A percentile compares a stretch with the other conserved stretches of the same genome.
Evolutionary conservation across 2,888 invertebrate species (phyloP).

Genomic region (Nasonovia ribisnigri): DNA sequence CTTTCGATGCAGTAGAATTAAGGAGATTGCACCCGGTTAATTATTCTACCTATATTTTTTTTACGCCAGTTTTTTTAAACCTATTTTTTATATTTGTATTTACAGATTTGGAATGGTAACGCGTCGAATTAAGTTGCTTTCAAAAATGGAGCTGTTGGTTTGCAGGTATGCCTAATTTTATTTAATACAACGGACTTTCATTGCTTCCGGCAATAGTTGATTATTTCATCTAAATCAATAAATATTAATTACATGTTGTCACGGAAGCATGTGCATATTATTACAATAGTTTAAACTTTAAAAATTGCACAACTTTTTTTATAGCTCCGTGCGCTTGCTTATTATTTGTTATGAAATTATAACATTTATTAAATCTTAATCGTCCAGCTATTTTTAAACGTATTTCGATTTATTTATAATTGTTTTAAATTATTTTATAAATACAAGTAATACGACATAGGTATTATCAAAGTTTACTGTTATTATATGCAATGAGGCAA

Average conservation of each 20-base stretch:
- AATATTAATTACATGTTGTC: constrained; percentile 45
- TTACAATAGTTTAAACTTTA: not conserved
- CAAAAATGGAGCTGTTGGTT: constrained; percentile 63
- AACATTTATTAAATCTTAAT: not conserved
- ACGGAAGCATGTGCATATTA: not conserved
- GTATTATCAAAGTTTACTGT: not conserved
- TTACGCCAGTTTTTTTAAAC: not conserved
- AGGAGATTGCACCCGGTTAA: not conserved
- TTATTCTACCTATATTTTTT: not conserved
- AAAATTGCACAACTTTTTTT: constrained; percentile 19
- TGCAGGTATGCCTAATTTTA: constrained; percentile 51
- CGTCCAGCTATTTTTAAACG: not conserved
- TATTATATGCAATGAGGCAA: not conserved
- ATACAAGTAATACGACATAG: not conserved
- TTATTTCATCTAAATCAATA: constrained; percentile 25
- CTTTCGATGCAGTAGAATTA: not conserved
- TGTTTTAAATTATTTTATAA: not conserved
- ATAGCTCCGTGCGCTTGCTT: not conserved
- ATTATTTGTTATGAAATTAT: constrained; percentile 13
- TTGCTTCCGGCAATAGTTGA: not conserved
- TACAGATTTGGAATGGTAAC: constrained; percentile 58
- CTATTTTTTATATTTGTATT: not conserved
- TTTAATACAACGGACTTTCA: not conserved
- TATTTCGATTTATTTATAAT: not conserved
- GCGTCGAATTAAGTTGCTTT: constrained; percentile 47